phyloP scores from a whole-genome alignment of 35 echinoderm and acorn worm genomes.

The Ophioderma brevispina region DNA sequence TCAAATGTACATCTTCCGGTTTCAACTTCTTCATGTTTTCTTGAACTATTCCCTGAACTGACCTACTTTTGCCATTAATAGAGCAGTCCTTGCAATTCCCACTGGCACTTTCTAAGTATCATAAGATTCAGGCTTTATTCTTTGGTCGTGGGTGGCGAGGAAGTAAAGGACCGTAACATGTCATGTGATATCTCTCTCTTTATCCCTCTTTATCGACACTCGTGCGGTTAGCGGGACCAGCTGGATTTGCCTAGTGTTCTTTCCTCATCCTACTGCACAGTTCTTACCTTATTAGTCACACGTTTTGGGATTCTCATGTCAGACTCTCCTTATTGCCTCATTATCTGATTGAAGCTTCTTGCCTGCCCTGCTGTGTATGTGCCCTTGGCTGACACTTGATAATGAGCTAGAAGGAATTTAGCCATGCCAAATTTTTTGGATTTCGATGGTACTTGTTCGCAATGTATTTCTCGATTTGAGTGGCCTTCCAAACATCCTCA shows the following conservation, averaged over 20 bases:
- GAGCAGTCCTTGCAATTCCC: constrained; percentile 13
- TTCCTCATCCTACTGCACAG: constrained; percentile 36
- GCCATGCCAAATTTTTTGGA: constrained; percentile 53
- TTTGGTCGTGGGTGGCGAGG: constrained; percentile 26
- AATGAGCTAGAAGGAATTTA: constrained; percentile 27
- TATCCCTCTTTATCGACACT: neutral
- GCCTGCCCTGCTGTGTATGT: neutral
- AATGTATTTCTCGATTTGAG: constrained; percentile 54
- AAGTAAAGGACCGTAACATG: constrained; percentile 45
- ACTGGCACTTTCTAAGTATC: constrained; percentile 37
- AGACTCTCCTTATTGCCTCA: neutral
- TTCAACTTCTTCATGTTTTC: constrained; percentile 50
- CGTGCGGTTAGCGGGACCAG: constrained; percentile 41
- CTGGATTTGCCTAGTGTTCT: constrained; percentile 27
- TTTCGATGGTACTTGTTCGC: constrained; percentile 14
- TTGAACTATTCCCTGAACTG: constrained; percentile 37
- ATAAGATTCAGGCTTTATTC: constrained; percentile 52
- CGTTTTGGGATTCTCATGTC: too few species aligned
- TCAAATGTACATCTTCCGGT: constrained; percentile 34
- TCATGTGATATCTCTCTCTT: constrained; percentile 61
- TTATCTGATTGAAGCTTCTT: neutral
- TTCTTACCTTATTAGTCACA: constrained; percentile 37
- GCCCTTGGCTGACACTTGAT: neutral
- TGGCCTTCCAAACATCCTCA: constrained; percentile 41
- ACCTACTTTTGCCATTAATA: neutral